Evolutionary conservation across 2,888 invertebrate species (phyloP).

Genomic region (Cheilosia scutellata): DNA sequence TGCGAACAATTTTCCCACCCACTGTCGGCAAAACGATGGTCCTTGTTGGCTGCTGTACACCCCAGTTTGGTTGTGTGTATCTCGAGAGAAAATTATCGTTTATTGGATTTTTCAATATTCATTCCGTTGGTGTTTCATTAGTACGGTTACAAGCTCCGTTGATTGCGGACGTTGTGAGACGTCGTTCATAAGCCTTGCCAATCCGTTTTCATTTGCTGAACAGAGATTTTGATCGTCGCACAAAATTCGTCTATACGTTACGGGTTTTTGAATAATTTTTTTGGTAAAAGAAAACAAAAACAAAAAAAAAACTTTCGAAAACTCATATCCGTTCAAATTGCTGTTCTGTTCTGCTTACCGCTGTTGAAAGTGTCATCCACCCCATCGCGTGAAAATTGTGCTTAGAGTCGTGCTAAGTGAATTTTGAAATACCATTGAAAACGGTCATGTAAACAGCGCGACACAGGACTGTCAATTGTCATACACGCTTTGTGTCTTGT

Average conservation of each 20-base stretch:
- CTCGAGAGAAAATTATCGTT: conserved; percentile 74
- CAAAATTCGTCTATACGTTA: neutral
- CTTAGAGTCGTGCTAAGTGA: conserved; percentile 21
- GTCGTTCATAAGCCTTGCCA: conserved; percentile 46
- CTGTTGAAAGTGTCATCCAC: conserved; percentile 31
- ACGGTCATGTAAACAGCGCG: conserved; percentile 54
- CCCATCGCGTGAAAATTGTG: conserved; percentile 11
- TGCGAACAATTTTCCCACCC: conserved; percentile 71
- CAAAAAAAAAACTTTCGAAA: conserved; percentile 15
- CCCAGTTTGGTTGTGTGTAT: conserved; percentile 62
- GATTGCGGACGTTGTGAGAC: conserved; percentile 81
- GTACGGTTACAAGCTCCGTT: conserved; percentile 83
- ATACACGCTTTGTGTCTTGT: conserved; percentile 32
- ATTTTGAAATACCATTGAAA: conserved; percentile 3
- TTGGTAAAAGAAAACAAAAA: neutral
- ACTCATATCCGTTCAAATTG: conserved; percentile 64
- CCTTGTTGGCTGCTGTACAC: conserved; percentile 60
- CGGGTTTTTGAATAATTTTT: neutral
- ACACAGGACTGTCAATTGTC: conserved; percentile 17
- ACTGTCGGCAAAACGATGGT: conserved; percentile 64
- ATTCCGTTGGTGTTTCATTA: conserved; percentile 79
- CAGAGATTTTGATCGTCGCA: conserved; percentile 43
- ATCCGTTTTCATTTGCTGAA: neutral
- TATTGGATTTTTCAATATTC: conserved; percentile 76
- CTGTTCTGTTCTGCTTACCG: conserved; percentile 39